Conservation (phyloP, 2,797 vertebrate genomes). For the Graptemys geographica region DNA sequence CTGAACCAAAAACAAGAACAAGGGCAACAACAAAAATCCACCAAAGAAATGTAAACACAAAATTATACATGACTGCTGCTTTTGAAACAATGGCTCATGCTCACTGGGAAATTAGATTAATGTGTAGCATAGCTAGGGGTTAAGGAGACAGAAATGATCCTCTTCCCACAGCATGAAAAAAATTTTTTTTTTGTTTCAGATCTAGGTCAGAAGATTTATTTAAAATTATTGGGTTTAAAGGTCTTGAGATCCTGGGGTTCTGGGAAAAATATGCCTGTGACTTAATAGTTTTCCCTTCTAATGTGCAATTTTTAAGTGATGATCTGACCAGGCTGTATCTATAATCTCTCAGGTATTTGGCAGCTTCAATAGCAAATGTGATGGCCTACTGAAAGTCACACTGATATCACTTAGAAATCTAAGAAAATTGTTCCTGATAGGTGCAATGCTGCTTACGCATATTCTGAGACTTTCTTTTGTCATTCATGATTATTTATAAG, state of each 20-base stretch:
- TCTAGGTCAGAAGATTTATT: slow-evolving; percentile 43
- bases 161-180: slow-evolving; percentile 61
- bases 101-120: slow-evolving; percentile 67
- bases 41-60: not conserved
- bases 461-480: not conserved
- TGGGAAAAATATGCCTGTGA: slow-evolving; percentile 52
- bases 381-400: not conserved
- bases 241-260: slow-evolving; percentile 15
- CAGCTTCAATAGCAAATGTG: not conserved
- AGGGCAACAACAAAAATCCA: not conserved
- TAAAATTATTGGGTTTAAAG: slow-evolving; percentile 54
- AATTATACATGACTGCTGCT: slow-evolving; percentile 15
- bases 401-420: not conserved
- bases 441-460: accelerated
- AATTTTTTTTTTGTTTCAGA: slow-evolving; percentile 42
- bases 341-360: not conserved
- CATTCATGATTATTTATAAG: accelerated
- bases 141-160: slow-evolving; percentile 21
- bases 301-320: not conserved
- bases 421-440: not conserved
- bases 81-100: slow-evolving; percentile 21
- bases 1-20: slow-evolving; percentile 14
- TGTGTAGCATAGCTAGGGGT: slow-evolving; percentile 23
- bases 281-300: not conserved
- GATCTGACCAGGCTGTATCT: not conserved